Evolutionary conservation across 2,888 invertebrate genomes (phyloP), one percentile per base, ranked within the genome.

Genomic region (Polietes domitor): DNA sequence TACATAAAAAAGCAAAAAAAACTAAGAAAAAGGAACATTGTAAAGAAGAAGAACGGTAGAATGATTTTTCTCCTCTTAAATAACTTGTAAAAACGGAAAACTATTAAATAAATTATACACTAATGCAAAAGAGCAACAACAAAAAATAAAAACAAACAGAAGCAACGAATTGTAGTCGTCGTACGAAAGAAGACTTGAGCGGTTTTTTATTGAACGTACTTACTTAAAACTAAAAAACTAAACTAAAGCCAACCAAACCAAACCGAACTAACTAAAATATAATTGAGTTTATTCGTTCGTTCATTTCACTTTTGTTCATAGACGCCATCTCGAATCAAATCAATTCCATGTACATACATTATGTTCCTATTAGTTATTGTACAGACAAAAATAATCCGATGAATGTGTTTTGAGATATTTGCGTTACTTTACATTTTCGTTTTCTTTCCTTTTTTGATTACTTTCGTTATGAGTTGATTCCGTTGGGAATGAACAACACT

Each of bases 131-230:
- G 70, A 15, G 17, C 10, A 73, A 65, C 12, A 24, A 21, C 3
- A 53, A 58, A 43, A 83, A 80, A 78, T 19, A 15, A 21, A 77
- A 65, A 65, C 65, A 65, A 65, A 78, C 76, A 78, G 76, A 78
- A 72, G 84, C 84, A 84, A 84, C 84, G 84, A 84, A 84, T 79
- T 84, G 78, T 37, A 73, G 24, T 68, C 37, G 37, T 37, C 68
- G 37, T 24, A 68, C 43, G 19, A 65, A 65, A 21, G 41, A 65
- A 28, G 17, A 65, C 6, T 21, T 65, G 58, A 58, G 58, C 58
- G 26, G 15, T 9, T 41, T 41, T 65, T 21, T 65, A 21, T 43
- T 41, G 7, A 68, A 41, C 19, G 3, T 1, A 21, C 19, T 53
- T n/a, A 50, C n/a, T 65, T 63, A n/a, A n/a, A n/a, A n/a, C n/a